These are phyloP conservation scores for Arbacia lixula DNA, from an alignment of 53 echinoderm and acorn worm genomes.

Conservation along the genomic window DNA sequence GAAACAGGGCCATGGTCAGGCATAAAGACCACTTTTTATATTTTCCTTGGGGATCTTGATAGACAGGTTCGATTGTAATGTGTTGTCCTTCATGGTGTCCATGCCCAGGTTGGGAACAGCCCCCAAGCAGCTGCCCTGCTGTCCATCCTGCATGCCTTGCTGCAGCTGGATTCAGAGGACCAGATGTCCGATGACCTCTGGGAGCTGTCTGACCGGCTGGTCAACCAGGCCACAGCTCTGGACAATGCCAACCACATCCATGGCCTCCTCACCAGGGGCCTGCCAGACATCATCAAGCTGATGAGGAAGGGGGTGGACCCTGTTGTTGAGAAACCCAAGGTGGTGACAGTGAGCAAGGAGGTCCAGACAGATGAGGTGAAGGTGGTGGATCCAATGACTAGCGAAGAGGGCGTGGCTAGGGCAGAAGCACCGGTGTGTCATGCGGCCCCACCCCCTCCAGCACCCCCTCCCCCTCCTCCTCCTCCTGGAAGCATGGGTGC, in stretches of 20 bases:
- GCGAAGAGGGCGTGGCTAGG: slow-evolving; percentile 32
- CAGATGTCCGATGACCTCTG: slow-evolving; percentile 63
- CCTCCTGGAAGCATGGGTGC: background rate
- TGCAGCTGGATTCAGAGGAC: slow-evolving; percentile 66
- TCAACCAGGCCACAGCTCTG: slow-evolving; percentile 68
- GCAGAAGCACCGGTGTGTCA: slow-evolving; percentile 4
- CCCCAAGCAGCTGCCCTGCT: slow-evolving; percentile 73
- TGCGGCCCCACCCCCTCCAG: slow-evolving; percentile 47
- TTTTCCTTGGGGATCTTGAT: no score
- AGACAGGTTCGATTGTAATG: no score
- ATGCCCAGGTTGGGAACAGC: slow-evolving; percentile 66
- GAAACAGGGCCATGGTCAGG: no score
- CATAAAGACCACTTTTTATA: no score
- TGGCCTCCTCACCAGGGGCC: slow-evolving; percentile 52
- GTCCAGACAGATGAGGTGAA: slow-evolving; percentile 66
- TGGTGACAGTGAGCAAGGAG: slow-evolving; percentile 56
- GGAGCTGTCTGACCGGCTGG: slow-evolving; percentile 66
- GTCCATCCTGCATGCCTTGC: slow-evolving; percentile 73
- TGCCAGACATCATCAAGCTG: slow-evolving; percentile 58
- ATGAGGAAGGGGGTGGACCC: slow-evolving; percentile 49
- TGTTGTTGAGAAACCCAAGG: slow-evolving; percentile 9
- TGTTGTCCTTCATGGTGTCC: background rate
- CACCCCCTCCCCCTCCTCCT: slow-evolving; percentile 76
- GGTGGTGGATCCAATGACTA: slow-evolving; percentile 32
- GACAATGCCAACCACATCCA: slow-evolving; percentile 63